These are phyloP conservation scores for Tyto alba DNA, from an alignment of 2,113 vertebrate species.

Conservation along the genomic window DNA sequence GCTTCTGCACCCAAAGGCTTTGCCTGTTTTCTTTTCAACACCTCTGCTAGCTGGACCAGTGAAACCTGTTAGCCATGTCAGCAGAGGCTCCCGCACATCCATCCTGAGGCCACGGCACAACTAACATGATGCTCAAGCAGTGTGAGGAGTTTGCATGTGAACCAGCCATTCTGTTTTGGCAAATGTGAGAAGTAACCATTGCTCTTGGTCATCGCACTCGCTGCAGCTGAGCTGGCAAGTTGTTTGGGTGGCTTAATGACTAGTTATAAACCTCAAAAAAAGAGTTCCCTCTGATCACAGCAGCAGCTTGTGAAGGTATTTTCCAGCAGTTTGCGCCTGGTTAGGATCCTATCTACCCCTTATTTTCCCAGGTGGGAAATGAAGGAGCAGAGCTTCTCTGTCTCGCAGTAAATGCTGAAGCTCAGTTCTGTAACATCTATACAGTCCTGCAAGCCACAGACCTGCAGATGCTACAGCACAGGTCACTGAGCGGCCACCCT, in stretches of 20 bases:
- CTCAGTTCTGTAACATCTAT: not conserved
- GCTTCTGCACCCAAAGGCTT: not conserved
- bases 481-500: not conserved
- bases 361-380: not conserved
- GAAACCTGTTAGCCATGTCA: not conserved
- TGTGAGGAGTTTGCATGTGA: not conserved
- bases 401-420: not conserved
- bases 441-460: not conserved
- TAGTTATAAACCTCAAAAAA: not conserved
- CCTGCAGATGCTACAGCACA: not conserved
- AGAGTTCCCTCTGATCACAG: not conserved
- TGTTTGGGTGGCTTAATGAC: not conserved
- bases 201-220: accelerated
- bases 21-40: not conserved
- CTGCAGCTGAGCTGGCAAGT: not conserved
- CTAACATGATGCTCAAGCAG: not conserved
- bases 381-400: not conserved
- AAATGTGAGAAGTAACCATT: not conserved
- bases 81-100: not conserved
- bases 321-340: not conserved
- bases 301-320: not conserved
- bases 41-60: not conserved
- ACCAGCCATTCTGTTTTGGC: not conserved
- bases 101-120: not conserved
- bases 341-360: not conserved